Conservation (phyloP, 2,888 invertebrate species). For the Psylliodes chrysocephalus region DNA sequence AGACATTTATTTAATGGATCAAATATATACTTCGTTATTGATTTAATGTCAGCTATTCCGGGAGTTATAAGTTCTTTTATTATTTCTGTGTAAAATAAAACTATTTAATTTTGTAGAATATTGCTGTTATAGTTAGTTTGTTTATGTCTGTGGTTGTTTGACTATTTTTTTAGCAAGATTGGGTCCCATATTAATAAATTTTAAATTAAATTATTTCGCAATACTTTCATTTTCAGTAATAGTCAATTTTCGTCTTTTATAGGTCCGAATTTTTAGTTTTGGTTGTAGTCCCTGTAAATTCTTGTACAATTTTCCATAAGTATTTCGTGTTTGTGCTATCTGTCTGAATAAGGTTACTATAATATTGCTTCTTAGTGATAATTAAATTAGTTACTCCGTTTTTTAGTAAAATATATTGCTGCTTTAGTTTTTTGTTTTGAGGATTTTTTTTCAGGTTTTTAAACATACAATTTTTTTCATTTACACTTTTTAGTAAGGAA, state of each 20-base stretch:
- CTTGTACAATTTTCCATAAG: neutral
- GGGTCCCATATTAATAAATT: neutral
- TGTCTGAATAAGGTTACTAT: neutral
- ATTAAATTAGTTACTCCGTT: neutral
- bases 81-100: neutral
- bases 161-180: no score
- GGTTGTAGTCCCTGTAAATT: neutral
- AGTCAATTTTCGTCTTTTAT: neutral
- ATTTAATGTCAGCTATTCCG: neutral
- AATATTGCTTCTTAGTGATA: neutral
- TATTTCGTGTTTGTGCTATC: neutral
- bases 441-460: neutral
- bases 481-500: neutral
- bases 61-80: neutral
- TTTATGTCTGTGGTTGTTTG: neutral
- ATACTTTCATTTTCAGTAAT: neutral
- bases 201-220: neutral
- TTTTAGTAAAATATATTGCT: no score
- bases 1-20: neutral
- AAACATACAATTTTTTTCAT: neutral
- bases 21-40: neutral
- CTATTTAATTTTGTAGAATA: neutral
- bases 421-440: neutral
- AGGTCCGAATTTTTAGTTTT: neutral
- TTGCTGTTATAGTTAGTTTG: neutral